A percentile compares a stretch with the other conserved stretches of the same genome.
Evolutionary conservation across 2,113 vertebrate genomes (phyloP).

Genomic region (Rallus limicola): DNA sequence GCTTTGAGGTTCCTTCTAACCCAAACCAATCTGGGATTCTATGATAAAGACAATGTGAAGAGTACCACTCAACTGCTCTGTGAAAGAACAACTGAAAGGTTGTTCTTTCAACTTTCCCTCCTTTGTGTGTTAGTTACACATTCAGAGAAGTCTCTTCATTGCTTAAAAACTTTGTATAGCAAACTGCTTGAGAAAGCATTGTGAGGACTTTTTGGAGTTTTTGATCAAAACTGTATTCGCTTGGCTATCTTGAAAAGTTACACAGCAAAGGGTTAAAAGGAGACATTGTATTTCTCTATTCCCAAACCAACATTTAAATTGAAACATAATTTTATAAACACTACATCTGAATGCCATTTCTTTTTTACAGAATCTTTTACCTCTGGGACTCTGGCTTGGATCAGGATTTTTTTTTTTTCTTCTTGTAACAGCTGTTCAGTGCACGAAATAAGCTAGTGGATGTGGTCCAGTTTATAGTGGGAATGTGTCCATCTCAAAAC

Average conservation of each 20-base stretch:
- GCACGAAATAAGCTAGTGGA: slow-evolving; percentile 55
- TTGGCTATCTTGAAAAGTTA: not conserved
- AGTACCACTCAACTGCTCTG: not conserved
- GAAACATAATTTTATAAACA: slow-evolving; percentile 26
- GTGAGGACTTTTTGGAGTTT: not conserved
- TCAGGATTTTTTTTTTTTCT: not conserved
- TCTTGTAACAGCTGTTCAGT: slow-evolving; percentile 37
- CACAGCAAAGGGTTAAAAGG: not conserved
- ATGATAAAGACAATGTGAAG: not conserved
- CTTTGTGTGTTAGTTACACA: not conserved
- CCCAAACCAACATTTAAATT: not conserved
- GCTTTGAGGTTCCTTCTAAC: too few relatives aligned
- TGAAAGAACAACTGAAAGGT: too few relatives aligned
- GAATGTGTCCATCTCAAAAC: slow-evolving; percentile 55
- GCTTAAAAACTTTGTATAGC: not conserved
- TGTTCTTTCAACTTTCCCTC: not conserved
- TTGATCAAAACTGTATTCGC: not conserved
- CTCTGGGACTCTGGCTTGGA: slow-evolving; percentile 42
- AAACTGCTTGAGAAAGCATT: not conserved
- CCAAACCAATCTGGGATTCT: too few relatives aligned
- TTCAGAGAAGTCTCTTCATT: not conserved
- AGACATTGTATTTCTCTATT: not conserved
- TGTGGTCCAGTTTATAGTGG: slow-evolving; percentile 61
- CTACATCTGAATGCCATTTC: slow-evolving; percentile 2
- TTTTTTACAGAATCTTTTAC: slow-evolving; percentile 48